Evolutionary conservation across 2,888 invertebrate genomes (phyloP).

Genomic region (Minunthozetes semirufus): DNA sequence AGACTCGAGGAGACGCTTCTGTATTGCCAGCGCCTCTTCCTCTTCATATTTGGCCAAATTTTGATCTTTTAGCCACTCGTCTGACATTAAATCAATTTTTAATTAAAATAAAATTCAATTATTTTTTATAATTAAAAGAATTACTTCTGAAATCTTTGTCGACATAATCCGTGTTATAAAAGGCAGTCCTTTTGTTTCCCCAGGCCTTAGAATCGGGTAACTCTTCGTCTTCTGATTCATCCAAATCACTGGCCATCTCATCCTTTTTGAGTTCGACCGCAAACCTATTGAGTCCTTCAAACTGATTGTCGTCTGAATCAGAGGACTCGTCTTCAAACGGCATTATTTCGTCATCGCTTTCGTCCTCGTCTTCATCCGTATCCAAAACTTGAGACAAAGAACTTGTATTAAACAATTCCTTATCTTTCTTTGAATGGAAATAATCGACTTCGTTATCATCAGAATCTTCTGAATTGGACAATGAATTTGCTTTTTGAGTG

Average conservation of each 20-base stretch:
- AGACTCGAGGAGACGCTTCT: conserved; percentile 66
- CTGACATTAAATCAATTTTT: neutral
- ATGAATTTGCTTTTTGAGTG: neutral
- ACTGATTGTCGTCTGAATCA: conserved; percentile 40
- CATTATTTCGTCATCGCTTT: conserved; percentile 46
- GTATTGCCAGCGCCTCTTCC: conserved; percentile 72
- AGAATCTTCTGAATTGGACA: neutral
- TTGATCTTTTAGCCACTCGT: conserved; percentile 52
- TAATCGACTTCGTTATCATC: neutral
- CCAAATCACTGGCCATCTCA: conserved; percentile 60
- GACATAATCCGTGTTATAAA: conserved; percentile 79
- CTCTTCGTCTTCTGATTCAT: conserved; percentile 62
- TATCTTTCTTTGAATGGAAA: neutral
- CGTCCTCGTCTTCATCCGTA: conserved; percentile 37
- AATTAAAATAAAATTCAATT: conserved; percentile 21
- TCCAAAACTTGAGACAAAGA: neutral
- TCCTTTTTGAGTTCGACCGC: conserved; percentile 40
- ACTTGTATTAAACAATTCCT: neutral
- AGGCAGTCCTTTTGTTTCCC: conserved; percentile 72
- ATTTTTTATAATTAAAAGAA: conserved; percentile 38
- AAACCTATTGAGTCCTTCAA: conserved; percentile 38
- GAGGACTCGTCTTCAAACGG: neutral
- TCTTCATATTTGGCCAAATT: conserved; percentile 72
- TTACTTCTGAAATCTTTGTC: conserved; percentile 69
- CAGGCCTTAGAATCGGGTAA: conserved; percentile 76